Conservation (phyloP, 2,113 vertebrate species). For the Larimichthys polyactis region DNA sequence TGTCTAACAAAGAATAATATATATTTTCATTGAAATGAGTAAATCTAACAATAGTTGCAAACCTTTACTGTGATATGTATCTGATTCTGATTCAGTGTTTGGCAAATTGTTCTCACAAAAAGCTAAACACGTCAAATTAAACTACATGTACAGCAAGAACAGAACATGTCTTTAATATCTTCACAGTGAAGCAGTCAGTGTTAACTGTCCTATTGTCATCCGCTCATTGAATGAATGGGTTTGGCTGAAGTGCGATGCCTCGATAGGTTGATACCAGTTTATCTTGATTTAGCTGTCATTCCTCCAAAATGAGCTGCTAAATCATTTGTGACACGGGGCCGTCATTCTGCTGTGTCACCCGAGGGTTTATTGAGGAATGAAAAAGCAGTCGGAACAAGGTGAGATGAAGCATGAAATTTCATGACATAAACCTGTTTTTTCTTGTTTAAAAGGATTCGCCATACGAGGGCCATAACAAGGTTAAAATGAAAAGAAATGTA, state of each 20-base stretch:
- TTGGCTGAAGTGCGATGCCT: conserved; percentile 66
- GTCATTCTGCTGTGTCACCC: conserved; percentile 72
- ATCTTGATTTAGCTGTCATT: conserved; percentile 85
- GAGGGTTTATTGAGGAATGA: conserved; percentile 72
- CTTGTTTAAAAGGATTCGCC: conserved; percentile 7
- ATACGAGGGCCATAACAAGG: not conserved
- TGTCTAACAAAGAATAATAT: conserved; percentile 6
- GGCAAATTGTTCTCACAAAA: not conserved
- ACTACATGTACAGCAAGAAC: not conserved
- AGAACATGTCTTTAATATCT: not conserved
- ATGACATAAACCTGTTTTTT: conserved; percentile 42
- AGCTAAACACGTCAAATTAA: conserved; percentile 17
- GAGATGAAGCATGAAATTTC: conserved; percentile 70
- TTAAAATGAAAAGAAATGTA: conserved; percentile 16
- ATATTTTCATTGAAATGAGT: not conserved
- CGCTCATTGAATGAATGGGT: conserved; percentile 70
- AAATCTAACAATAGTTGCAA: not conserved
- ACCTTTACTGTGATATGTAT: not conserved
- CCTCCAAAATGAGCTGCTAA: conserved; percentile 80
- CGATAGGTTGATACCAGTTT: conserved; percentile 73
- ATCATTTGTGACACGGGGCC: conserved; percentile 81
- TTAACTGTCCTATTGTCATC: conserved; percentile 44
- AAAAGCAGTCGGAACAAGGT: conserved; percentile 68
- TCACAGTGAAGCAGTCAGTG: conserved; percentile 8
- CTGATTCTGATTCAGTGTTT: not conserved